These are phyloP conservation scores for Pandemis heparana DNA, from an alignment of 2,888 invertebrate genomes.

Conservation along the genomic window DNA sequence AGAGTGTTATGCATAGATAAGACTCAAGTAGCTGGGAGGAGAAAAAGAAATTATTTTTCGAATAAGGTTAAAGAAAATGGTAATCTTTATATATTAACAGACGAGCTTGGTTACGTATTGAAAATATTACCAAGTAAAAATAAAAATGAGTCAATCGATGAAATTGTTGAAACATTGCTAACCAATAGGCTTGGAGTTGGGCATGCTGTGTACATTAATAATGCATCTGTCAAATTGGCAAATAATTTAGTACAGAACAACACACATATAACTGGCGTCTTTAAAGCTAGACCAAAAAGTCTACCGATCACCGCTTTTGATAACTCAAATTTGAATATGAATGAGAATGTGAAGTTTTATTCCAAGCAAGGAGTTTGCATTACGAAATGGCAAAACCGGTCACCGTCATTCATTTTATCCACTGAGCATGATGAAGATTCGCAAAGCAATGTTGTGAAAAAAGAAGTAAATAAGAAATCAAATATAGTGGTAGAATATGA, in stretches of 20 bases:
- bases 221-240: constrained; percentile 22
- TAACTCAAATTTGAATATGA: neutral
- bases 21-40: constrained; percentile 7
- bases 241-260: constrained; percentile 29
- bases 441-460: constrained; percentile 18
- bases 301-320: neutral
- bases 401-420: constrained; percentile 18
- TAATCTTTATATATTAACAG: constrained; percentile 26
- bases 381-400: constrained; percentile 22
- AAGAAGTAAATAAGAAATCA: constrained; percentile 18
- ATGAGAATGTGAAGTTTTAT: constrained; percentile 17
- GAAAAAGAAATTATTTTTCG: neutral
- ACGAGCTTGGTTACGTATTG: constrained; percentile 28
- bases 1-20: constrained; percentile 27
- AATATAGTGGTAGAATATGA: constrained; percentile 23
- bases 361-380: constrained; percentile 29
- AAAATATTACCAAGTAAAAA: constrained; percentile 23
- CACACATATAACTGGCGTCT: constrained; percentile 30
- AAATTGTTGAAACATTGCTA: constrained; percentile 23
- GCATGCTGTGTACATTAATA: constrained; percentile 30
- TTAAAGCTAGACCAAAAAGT: constrained; percentile 7
- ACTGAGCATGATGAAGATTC: constrained; percentile 27
- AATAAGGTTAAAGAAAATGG: neutral
- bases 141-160: constrained; percentile 1
- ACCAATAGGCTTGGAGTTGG: constrained; percentile 18